Percentiles rank a stretch among this genome's conserved stretches.
Conservation (phyloP, 2,888 invertebrate genomes). For the Synanthedon formicaeformis region DNA sequence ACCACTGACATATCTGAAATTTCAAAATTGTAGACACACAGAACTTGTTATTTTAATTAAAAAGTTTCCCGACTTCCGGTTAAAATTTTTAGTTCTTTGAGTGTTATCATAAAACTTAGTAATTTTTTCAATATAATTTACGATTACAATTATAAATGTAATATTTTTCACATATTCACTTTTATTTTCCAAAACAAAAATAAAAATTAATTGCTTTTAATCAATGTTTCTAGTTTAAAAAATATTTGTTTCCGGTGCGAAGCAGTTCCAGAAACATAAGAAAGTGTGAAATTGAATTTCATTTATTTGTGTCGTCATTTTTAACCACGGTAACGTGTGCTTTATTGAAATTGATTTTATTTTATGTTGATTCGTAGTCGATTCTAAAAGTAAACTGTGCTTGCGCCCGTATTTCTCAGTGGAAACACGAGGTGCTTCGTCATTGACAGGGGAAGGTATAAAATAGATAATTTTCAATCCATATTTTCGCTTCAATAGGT, state of each 20-base stretch:
- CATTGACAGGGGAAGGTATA: slow-evolving; percentile 61
- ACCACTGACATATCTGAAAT: too few species aligned
- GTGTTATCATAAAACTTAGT: not conserved
- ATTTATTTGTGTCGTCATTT: slow-evolving; percentile 67
- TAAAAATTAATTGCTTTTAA: slow-evolving; percentile 14
- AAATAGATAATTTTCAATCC: slow-evolving; percentile 44
- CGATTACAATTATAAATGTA: slow-evolving; percentile 39
- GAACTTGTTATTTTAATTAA: not conserved
- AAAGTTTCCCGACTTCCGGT: slow-evolving; percentile 6
- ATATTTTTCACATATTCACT: slow-evolving; percentile 34
- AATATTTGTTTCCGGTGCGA: slow-evolving; percentile 62
- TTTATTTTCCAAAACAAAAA: slow-evolving; percentile 25
- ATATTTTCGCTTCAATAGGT: slow-evolving; percentile 34
- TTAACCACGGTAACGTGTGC: slow-evolving; percentile 50
- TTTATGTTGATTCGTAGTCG: slow-evolving; percentile 44
- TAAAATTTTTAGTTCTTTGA: not conserved
- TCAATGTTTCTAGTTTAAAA: slow-evolving; percentile 43
- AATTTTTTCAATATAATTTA: not conserved
- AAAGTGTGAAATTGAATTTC: slow-evolving; percentile 52
- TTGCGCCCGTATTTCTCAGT: slow-evolving; percentile 30
- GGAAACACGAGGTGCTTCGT: slow-evolving; percentile 48
- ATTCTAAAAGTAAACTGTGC: slow-evolving; percentile 29
- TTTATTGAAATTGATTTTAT: slow-evolving; percentile 47
- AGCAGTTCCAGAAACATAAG: slow-evolving; percentile 62
- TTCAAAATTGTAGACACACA: too few species aligned